Evolutionary conservation across 2,888 invertebrate species (phyloP).

Genomic region (Coelopa pilipes): DNA sequence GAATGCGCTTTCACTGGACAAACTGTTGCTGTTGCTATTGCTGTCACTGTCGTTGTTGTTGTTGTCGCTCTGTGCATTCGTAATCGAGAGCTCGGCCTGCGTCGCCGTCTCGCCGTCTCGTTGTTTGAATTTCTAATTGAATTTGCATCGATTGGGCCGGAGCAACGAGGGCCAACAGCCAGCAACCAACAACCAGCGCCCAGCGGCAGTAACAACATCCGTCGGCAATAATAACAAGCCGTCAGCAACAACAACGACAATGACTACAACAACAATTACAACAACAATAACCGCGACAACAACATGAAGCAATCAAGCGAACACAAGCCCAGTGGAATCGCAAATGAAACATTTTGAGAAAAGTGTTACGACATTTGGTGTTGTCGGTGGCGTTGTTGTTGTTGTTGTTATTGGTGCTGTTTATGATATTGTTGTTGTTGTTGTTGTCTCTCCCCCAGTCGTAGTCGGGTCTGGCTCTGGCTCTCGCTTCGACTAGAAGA

Average conservation of each 20-base stretch:
- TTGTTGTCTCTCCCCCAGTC: too few species aligned
- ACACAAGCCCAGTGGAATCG: neutral
- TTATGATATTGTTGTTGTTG: too few species aligned
- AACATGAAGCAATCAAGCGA: neutral
- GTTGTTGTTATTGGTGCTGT: too few species aligned
- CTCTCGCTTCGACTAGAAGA: too few species aligned
- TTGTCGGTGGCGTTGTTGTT: neutral
- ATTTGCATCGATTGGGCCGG: slow-evolving; percentile 2
- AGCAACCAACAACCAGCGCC: neutral
- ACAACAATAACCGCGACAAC: neutral
- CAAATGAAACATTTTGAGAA: neutral
- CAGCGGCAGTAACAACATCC: neutral
- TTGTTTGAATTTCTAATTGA: slow-evolving; percentile 21
- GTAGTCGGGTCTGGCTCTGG: too few species aligned
- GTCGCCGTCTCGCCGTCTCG: neutral
- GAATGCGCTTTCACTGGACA: too few species aligned
- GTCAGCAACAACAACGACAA: neutral
- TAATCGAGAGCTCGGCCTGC: neutral
- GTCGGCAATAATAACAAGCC: too few species aligned
- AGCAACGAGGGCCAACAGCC: neutral
- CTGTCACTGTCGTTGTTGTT: neutral
- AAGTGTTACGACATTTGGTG: neutral
- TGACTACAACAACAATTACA: neutral
- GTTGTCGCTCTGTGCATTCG: neutral
- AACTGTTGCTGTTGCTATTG: neutral